Base-by-base conservation (phyloP, 2,888 invertebrate species). In the Aphidoletes aphidimyza region DNA sequence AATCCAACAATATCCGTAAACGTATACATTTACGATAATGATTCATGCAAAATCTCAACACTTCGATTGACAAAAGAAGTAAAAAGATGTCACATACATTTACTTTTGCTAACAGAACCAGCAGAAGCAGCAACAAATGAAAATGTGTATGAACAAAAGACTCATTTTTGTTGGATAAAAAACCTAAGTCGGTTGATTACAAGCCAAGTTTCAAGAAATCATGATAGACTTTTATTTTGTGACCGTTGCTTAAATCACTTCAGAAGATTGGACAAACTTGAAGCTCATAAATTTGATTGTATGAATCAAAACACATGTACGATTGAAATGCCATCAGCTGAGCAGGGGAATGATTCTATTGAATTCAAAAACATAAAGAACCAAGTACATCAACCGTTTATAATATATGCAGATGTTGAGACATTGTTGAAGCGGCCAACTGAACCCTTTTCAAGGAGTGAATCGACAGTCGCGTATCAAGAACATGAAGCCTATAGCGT, bases 201-300 rank as follows among this genome's bases (percentile, higher is more conserved):
- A 47, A 37, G 84, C 84, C 85, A 39, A 83, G 19, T 83, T 78
- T 85, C 39, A 39, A 39, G 5, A 39, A 37, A 83, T 34, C 59
- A 83, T 84, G 1, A 78, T n/a, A 83, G 84, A 85, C 83, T 85
- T 69, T 84, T 54, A 81, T 36, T 85, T 36, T 85, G 85, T 69
- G 86, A 86, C 86, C 81, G 86, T 81, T 87, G 87, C 69, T 42
- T 87, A 84, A 78, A 85, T 26, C 85, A 87, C 42, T 85, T 86
- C 47, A 37, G 54, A 85, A 26, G 86, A 2, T 1, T n/a, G 5
- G 83, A 83, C 6, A 83, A 42, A 11, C 26, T 83, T 5, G 6
- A 83, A 8, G 26, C 19, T 26, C 83, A 83, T 83, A n/a, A 19
- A n/a, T 6, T 11, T 2, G 30, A 42, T 5, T 83, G 83, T 45